A percentile compares a stretch with the other conserved stretches of the same genome.
These are phyloP conservation scores for Eueides isabella DNA, from an alignment of 1,140 invertebrate species.

Conservation along the genomic window DNA sequence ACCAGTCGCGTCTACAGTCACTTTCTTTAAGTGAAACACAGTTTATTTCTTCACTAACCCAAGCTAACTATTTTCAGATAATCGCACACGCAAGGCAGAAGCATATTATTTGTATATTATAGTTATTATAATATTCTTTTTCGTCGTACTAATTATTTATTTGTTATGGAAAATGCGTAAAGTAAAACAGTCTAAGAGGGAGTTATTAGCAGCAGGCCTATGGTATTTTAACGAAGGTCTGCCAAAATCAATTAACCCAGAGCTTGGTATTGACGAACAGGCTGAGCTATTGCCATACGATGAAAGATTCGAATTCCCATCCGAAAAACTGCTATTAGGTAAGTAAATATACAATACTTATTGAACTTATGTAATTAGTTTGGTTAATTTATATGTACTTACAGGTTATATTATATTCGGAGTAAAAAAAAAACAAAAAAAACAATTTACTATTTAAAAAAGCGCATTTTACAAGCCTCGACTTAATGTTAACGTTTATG, in stretches of 20 bases:
- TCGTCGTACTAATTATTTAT: slow-evolving; percentile 82
- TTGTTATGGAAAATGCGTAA: slow-evolving; percentile 83
- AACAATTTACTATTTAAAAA: too few species aligned
- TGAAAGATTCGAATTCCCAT: slow-evolving; percentile 94
- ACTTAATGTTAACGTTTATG: neutral
- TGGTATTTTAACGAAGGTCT: slow-evolving; percentile 91
- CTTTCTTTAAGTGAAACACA: neutral
- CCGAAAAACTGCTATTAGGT: slow-evolving; percentile 92
- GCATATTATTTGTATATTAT: slow-evolving; percentile 59
- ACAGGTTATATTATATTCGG: too few species aligned
- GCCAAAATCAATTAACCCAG: slow-evolving; percentile 92
- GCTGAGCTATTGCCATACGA: slow-evolving; percentile 96
- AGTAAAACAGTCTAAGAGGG: slow-evolving; percentile 84
- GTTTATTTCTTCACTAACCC: neutral
- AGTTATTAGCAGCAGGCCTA: slow-evolving; percentile 86
- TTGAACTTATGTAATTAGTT: too few species aligned
- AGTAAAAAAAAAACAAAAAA: too few species aligned
- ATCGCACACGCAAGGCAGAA: slow-evolving; percentile 32
- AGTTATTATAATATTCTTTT: slow-evolving; percentile 73
- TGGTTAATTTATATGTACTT: too few species aligned
- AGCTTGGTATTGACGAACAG: slow-evolving; percentile 94
- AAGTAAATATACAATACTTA: slow-evolving; percentile 23
- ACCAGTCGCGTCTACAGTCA: too few species aligned
- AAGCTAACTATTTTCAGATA: neutral
- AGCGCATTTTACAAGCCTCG: neutral